Conservation (phyloP, 2,113 vertebrate species). For the Archilochus colubris region DNA sequence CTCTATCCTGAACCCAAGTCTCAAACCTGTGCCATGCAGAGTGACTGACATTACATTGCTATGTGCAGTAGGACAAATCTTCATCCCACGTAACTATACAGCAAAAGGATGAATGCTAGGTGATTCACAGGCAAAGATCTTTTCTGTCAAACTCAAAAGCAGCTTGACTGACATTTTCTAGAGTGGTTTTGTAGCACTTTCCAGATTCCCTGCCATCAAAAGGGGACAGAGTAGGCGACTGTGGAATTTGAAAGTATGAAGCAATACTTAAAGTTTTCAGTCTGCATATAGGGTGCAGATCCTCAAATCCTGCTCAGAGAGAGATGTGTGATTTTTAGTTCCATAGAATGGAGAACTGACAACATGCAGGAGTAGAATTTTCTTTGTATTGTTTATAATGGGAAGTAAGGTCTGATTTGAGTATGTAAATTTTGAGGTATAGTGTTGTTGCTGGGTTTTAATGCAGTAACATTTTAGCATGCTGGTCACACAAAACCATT, state of each 20-base stretch:
- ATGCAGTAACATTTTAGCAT: neutral
- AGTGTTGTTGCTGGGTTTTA: neutral
- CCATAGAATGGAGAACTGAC: neutral
- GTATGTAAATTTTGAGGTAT: neutral
- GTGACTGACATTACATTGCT: neutral
- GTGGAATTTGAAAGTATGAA: neutral
- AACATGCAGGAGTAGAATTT: neutral
- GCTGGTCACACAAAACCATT: neutral
- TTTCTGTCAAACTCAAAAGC: neutral
- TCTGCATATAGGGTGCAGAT: neutral
- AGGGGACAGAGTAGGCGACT: fast-evolving
- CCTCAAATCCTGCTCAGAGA: neutral
- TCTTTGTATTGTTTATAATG: neutral
- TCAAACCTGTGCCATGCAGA: neutral
- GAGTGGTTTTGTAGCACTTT: neutral
- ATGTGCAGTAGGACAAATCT: neutral
- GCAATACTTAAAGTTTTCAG: neutral
- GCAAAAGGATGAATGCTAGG: neutral
- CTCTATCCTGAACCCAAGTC: neutral
- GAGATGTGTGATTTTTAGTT: neutral
- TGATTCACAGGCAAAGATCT: neutral
- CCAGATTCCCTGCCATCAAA: neutral
- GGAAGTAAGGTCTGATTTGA: neutral
- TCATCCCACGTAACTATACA: neutral
- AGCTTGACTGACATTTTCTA: neutral